Evolutionary conservation across 2,888 invertebrate genomes (phyloP).

Genomic region (Lithophane semibrunnea): DNA sequence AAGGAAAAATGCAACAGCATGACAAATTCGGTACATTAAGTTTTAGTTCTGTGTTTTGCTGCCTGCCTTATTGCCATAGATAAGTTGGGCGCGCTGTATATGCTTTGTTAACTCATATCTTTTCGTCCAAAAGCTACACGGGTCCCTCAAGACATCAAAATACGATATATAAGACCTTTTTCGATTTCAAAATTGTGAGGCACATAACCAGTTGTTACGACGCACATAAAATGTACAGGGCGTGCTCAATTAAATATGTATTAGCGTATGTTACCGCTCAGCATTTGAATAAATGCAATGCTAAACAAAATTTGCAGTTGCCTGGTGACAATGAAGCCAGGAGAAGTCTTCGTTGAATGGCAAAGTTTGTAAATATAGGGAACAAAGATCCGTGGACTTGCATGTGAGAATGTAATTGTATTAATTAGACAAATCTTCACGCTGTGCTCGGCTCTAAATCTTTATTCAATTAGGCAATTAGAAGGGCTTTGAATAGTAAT

Average conservation of each 20-base stretch:
- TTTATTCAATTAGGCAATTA: conserved; percentile 65
- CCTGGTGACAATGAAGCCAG: conserved; percentile 69
- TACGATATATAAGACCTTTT: conserved; percentile 14
- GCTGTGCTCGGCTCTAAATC: conserved; percentile 55
- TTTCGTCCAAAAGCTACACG: background rate
- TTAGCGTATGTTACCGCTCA: conserved; percentile 80
- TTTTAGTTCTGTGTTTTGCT: no score
- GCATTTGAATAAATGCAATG: conserved; percentile 82
- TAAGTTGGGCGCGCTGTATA: no score
- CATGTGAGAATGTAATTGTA: conserved; percentile 64
- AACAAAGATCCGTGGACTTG: conserved; percentile 63
- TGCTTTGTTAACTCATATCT: background rate
- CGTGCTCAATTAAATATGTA: conserved; percentile 87
- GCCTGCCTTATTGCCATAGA: no score
- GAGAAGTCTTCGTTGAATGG: conserved; percentile 67
- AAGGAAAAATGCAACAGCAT: no score
- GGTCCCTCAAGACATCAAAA: background rate
- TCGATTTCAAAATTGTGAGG: conserved; percentile 68
- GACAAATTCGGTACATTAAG: no score
- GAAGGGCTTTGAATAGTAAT: conserved; percentile 59
- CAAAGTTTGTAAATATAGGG: conserved; percentile 69
- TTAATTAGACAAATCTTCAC: conserved; percentile 67
- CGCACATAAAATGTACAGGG: conserved; percentile 79
- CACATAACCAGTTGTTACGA: conserved; percentile 74
- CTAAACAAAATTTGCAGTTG: conserved; percentile 73